Conservation (phyloP, 2,888 invertebrate species). For the Drosophila anomelani region DNA sequence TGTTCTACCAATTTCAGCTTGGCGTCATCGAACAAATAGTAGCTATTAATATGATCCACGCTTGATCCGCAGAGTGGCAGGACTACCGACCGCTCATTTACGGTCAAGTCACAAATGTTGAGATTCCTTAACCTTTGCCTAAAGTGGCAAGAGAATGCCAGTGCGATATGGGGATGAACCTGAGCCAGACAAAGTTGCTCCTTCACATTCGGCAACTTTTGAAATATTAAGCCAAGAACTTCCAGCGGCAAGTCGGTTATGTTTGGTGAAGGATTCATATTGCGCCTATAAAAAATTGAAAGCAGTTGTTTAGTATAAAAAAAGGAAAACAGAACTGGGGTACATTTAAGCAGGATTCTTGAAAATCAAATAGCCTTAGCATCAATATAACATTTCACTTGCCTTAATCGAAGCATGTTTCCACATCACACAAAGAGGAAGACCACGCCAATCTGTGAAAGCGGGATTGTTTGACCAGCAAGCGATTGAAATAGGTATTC, state of each 20-base stretch:
- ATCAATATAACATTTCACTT: no score
- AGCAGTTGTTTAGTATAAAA: no score
- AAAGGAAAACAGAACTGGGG: no score
- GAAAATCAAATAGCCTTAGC: no score
- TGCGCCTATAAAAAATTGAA: background rate
- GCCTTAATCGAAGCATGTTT: no score
- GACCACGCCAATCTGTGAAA: no score
- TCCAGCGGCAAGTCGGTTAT: background rate
- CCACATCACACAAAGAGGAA: no score
- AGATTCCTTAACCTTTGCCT: background rate
- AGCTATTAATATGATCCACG: background rate
- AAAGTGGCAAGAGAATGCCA: background rate
- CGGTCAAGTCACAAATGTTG: background rate
- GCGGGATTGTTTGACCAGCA: no score
- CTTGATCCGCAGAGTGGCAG: background rate
- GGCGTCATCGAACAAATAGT: background rate
- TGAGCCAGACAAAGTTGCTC: background rate
- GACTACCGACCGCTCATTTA: background rate
- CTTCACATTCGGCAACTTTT: background rate
- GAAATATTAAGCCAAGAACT: background rate
- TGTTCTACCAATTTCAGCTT: background rate
- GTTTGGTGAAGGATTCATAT: background rate
- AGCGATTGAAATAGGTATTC: no score
- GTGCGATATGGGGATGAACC: background rate
- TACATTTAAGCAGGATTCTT: no score